Percentiles rank a stretch among this genome's conserved stretches.
These are phyloP conservation scores for Halichoeres trimaculatus DNA, from an alignment of 2,113 vertebrate genomes.

Conservation along the genomic window DNA sequence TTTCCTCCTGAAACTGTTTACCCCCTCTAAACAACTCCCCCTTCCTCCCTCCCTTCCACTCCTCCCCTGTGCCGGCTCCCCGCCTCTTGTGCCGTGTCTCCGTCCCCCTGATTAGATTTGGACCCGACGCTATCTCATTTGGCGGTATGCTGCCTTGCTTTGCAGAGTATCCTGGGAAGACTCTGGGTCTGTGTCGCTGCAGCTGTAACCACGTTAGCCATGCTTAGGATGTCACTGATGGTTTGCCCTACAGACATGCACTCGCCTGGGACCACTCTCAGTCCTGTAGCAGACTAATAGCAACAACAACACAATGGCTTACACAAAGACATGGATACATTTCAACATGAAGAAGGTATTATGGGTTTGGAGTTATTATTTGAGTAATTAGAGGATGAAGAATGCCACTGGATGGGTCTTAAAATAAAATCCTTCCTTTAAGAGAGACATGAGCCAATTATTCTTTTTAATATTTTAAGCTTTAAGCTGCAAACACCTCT, in stretches of 20 bases:
- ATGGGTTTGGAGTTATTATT: not conserved
- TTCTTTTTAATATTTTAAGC: no score
- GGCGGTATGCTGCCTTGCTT: slow-evolving; percentile 20
- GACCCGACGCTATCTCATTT: slow-evolving; percentile 73
- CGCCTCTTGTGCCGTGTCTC: slow-evolving; percentile 57
- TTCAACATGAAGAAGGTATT: not conserved
- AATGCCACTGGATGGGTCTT: no score
- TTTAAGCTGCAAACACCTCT: no score
- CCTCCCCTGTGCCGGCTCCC: slow-evolving; percentile 22
- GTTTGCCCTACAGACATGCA: slow-evolving; percentile 64
- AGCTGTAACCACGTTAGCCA: slow-evolving; percentile 74
- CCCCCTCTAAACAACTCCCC: slow-evolving; percentile 31
- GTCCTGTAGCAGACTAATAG: slow-evolving; percentile 57
- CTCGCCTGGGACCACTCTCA: slow-evolving; percentile 48
- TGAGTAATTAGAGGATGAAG: not conserved
- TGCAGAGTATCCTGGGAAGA: slow-evolving; percentile 61
- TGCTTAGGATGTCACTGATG: slow-evolving; percentile 70
- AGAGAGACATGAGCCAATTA: no score
- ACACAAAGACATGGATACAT: slow-evolving; percentile 6
- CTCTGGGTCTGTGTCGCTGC: slow-evolving; percentile 48
- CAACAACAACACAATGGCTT: slow-evolving; percentile 44
- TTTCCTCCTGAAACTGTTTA: slow-evolving; percentile 43
- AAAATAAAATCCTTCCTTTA: no score
- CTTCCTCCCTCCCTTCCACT: slow-evolving; percentile 16
- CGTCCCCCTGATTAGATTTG: slow-evolving; percentile 76